phyloP scores from a whole-genome alignment of 1,140 invertebrate genomes.

The Apolygus lucorum region DNA sequence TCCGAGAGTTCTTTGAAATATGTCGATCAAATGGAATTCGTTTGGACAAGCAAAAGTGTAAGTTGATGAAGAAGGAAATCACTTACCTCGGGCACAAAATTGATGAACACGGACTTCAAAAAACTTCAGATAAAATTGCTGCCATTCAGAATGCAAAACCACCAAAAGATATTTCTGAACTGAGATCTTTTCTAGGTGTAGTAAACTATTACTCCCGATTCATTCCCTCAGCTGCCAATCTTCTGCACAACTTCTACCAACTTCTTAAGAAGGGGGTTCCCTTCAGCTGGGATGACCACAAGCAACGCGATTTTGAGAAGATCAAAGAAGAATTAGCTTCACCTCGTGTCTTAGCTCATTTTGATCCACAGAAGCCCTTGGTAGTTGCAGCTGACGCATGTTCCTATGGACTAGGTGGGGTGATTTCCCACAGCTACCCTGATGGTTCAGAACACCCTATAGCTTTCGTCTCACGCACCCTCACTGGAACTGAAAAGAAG shows the following conservation, averaged over 20 bases:
- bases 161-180: slow-evolving; percentile 34
- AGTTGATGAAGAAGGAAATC: slow-evolving; percentile 31
- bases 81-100: slow-evolving; percentile 40
- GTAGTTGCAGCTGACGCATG: slow-evolving; percentile 15
- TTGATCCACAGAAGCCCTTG: slow-evolving; percentile 36
- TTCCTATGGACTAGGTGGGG: not conserved
- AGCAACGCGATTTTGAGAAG: slow-evolving; percentile 34
- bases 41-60: slow-evolving; percentile 35
- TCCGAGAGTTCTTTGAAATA: not conserved
- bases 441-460: slow-evolving; percentile 27
- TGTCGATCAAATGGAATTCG: slow-evolving; percentile 14
- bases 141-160: slow-evolving; percentile 36
- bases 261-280: slow-evolving; percentile 29
- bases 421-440: not conserved
- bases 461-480: slow-evolving; percentile 34
- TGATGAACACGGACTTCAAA: slow-evolving; percentile 34
- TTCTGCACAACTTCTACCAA: slow-evolving; percentile 35
- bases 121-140: slow-evolving; percentile 37
- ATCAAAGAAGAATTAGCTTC: slow-evolving; percentile 39
- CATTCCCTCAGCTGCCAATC: slow-evolving; percentile 34
- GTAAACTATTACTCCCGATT: slow-evolving; percentile 38
- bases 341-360: slow-evolving; percentile 36
- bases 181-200: slow-evolving; percentile 38
- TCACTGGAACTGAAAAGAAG: slow-evolving; percentile 35
- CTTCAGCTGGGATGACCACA: not conserved